A percentile compares a stretch with the other conserved stretches of the same genome.
Evolutionary conservation across 2,113 vertebrate genomes (phyloP).

Genomic region (Hepsetus odoe): DNA sequence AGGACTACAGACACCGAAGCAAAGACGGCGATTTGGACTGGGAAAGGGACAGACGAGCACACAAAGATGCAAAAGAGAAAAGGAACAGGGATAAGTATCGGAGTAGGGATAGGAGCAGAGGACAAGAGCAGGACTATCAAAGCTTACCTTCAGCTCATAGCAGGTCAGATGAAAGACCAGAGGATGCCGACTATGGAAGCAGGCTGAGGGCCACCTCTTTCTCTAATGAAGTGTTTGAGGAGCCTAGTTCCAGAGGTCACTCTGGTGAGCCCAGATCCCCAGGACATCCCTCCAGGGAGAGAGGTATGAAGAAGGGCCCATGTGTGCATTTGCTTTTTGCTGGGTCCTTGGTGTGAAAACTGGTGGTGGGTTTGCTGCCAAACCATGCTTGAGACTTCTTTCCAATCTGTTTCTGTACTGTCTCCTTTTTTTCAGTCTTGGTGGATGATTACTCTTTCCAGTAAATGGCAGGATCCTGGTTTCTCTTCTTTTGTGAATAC

Average conservation of each 20-base stretch:
- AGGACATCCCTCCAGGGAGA: slow-evolving; percentile 54
- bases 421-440: slow-evolving; percentile 18
- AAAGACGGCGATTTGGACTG: slow-evolving; percentile 17
- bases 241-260: slow-evolving; percentile 35
- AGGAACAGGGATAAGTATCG: slow-evolving; percentile 50
- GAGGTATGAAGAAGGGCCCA: slow-evolving; percentile 81
- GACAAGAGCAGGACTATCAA: slow-evolving; percentile 55
- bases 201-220: slow-evolving; percentile 57
- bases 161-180: slow-evolving; percentile 39
- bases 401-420: background rate
- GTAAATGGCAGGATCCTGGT: background rate
- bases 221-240: slow-evolving; percentile 67
- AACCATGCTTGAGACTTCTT: background rate
- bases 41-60: slow-evolving; percentile 8
- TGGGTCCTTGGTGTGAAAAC: slow-evolving; percentile 57
- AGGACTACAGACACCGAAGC: background rate
- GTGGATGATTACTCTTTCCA: no score
- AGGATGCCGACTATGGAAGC: slow-evolving; percentile 34
- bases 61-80: slow-evolving; percentile 19
- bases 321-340: slow-evolving; percentile 41
- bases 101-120: slow-evolving; percentile 61
- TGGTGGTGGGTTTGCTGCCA: slow-evolving; percentile 47
- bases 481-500: background rate
- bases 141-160: background rate
- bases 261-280: slow-evolving; percentile 42